Base-by-base conservation (phyloP, 2,888 invertebrate genomes). In the Troilus luridus region DNA sequence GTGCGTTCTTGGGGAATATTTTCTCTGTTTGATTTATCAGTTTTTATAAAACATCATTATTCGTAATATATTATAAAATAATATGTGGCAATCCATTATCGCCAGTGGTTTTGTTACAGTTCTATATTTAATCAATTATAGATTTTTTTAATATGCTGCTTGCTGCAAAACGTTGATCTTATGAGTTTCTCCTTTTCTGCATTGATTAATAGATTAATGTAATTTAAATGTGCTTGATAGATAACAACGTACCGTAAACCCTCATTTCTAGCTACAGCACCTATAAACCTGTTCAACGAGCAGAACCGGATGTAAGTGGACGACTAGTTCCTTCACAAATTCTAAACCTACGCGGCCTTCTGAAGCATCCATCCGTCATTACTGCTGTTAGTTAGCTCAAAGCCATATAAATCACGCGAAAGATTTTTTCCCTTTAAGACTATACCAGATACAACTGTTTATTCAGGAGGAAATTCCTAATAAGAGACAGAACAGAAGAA, bases 341-440 rank as follows among this genome's bases (percentile, higher is more conserved):
- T 85, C n/a, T 58, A n/a, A 85, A 85, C 85, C 85, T 85, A 85
- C 85, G 85, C 85, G n/a, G n/a, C 85, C 27, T 77, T 41, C 72
- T 41, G 41, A 85, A n/a, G 2, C 56, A 21, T 85, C 21, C 56
- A 85, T 56, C 21, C 56, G 56, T 56, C 85, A 85, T n/a, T 81
- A 11, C 41, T 14, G 17, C 54, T 21, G 6, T 10, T 11, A 11
- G 81, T 1, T 54, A 58, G 56, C 56, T n/a, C 56, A 41, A 77
- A 77, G 0, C 19, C 27, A 41, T 77, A 41, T 77, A 41, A 41
- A 41, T 77, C 7, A 72, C 27, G 12, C n/a, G 10, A 9, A 11
- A 64, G 10, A 64, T 64, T 64, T n/a, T n/a, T 64, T 10, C n/a
- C 64, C 64, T 64, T 64, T n/a, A 17, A 60, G 41, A 41, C 5